Evolutionary conservation across 2,113 vertebrate species (phyloP).

Genomic region (Illadopsis cleaveri): DNA sequence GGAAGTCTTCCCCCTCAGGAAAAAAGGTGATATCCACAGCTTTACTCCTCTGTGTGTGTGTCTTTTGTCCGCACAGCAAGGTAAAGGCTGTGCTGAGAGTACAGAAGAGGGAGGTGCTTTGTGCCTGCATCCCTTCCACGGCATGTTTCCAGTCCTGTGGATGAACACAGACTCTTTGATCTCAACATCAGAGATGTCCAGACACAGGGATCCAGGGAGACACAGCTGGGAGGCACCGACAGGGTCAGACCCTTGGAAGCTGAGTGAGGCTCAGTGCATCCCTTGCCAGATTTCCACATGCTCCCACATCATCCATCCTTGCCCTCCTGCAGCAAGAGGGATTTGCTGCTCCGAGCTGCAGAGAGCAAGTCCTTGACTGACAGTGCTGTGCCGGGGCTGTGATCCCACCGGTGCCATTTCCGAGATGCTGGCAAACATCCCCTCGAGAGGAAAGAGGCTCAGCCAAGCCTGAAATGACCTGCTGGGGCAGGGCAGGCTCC

Average conservation of each 20-base stretch:
- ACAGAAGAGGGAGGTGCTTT: rapidly evolving
- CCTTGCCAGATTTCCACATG: neutral
- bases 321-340: neutral
- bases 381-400: neutral
- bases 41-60: no score
- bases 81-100: neutral
- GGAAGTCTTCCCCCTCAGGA: neutral
- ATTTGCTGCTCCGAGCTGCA: neutral
- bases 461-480: conserved; percentile 44
- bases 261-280: neutral
- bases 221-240: neutral
- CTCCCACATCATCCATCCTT: neutral
- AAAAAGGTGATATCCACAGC: rapidly evolving
- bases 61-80: neutral
- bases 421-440: conserved; percentile 16
- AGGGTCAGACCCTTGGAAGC: neutral
- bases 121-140: neutral
- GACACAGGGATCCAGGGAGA: neutral
- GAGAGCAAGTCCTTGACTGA: neutral
- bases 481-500: neutral
- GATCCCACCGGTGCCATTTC: neutral
- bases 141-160: neutral
- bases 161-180: neutral
- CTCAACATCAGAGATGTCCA: neutral
- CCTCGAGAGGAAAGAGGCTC: conserved; percentile 9